phyloP scores from a whole-genome alignment of 2,888 invertebrate genomes.

The Leucoma salicis region DNA sequence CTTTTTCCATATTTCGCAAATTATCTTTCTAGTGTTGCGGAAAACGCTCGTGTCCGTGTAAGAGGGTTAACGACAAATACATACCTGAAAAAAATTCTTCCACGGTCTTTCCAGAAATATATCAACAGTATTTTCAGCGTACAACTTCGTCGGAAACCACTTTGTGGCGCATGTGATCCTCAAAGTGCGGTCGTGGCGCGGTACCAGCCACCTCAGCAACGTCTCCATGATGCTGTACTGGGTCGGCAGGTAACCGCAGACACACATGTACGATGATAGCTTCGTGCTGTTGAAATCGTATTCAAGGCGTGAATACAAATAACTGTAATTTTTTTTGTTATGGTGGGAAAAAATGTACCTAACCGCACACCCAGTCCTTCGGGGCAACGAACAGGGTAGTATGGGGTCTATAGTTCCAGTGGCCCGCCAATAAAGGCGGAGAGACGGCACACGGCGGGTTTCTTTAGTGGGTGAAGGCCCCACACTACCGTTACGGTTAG shows the following conservation, averaged over 20 bases:
- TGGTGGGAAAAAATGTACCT: too few species aligned
- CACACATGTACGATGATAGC: constrained; percentile 40
- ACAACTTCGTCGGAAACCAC: constrained; percentile 52
- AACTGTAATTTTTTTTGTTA: background rate
- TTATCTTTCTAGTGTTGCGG: too few species aligned
- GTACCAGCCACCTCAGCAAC: constrained; percentile 60
- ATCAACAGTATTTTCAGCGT: constrained; percentile 29
- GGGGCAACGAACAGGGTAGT: too few species aligned
- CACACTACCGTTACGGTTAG: too few species aligned
- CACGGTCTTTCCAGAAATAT: constrained; percentile 54
- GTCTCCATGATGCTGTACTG: constrained; percentile 57
- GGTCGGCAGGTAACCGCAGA: constrained; percentile 48
- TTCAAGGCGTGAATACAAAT: background rate
- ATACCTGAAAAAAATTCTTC: constrained; percentile 54
- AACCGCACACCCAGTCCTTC: too few species aligned
- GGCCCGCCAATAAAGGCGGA: too few species aligned
- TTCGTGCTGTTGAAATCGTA: constrained; percentile 36
- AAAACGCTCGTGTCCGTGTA: too few species aligned
- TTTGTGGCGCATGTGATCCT: constrained; percentile 40
- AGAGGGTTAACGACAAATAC: background rate
- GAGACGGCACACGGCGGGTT: too few species aligned
- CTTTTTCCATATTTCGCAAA: too few species aligned
- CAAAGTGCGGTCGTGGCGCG: constrained; percentile 41
- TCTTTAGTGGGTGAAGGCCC: too few species aligned
- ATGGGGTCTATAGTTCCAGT: too few species aligned